Conservation (phyloP, 2,797 vertebrate genomes). For the Betta splendens region DNA sequence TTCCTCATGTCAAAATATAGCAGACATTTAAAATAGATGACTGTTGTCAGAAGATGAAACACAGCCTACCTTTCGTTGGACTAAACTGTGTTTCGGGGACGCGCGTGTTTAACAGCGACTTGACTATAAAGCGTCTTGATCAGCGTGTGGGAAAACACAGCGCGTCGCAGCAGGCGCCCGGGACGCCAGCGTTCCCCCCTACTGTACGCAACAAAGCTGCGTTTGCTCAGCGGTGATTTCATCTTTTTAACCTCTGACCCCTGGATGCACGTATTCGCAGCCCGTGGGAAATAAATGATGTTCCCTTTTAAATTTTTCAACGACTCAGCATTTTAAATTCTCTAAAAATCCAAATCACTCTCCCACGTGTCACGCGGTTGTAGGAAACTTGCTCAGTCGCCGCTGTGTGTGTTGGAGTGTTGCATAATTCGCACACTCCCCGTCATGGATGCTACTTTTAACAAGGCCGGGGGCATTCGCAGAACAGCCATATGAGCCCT, state of each 20-base stretch:
- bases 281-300: too few species aligned
- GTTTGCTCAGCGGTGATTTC: slow-evolving; percentile 7
- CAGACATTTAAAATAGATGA: neutral
- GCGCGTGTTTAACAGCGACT: slow-evolving; percentile 15
- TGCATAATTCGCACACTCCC: neutral
- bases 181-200: slow-evolving; percentile 14
- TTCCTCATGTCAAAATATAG: neutral
- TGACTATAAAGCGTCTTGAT: slow-evolving; percentile 26
- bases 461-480: neutral
- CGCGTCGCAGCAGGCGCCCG: slow-evolving; percentile 6
- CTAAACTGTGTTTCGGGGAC: slow-evolving; percentile 1
- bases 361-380: too few species aligned
- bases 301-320: too few species aligned
- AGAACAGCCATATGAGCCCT: neutral
- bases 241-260: slow-evolving; percentile 10
- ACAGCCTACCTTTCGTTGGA: neutral
- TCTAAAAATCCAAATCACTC: too few species aligned
- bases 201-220: slow-evolving; percentile 12
- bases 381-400: too few species aligned
- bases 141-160: slow-evolving; percentile 9
- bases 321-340: too few species aligned
- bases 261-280: too few species aligned
- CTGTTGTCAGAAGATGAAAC: slow-evolving; percentile 10
- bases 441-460: slow-evolving; percentile 6
- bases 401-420: too few species aligned